A percentile compares a stretch with the other conserved stretches of the same genome.
phyloP scores from a whole-genome alignment of 2,888 invertebrate genomes.

The Helicoverpa assulta region DNA sequence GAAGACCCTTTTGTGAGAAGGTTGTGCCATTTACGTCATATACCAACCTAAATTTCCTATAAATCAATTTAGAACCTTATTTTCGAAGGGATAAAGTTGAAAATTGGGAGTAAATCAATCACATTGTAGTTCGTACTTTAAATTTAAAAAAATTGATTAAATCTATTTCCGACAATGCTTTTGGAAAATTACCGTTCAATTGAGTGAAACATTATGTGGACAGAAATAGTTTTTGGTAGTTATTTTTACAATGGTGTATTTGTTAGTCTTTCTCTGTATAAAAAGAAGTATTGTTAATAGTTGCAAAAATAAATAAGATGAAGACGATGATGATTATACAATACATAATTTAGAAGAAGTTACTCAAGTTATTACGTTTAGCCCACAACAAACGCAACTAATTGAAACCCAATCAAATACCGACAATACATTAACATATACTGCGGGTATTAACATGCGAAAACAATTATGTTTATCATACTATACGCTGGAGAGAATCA shows the following conservation, averaged over 20 bases:
- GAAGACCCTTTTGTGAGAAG: neutral
- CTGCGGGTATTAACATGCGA: neutral
- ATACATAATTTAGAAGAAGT: too few species aligned
- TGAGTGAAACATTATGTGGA: neutral
- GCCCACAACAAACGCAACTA: neutral
- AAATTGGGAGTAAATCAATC: neutral
- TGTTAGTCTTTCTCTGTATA: too few species aligned
- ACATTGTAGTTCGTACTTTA: neutral
- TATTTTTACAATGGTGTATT: too few species aligned
- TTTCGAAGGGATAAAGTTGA: neutral
- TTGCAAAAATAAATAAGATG: too few species aligned
- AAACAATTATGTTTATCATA: conserved; percentile 1
- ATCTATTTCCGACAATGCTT: too few species aligned
- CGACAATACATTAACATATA: neutral
- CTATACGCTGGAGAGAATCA: neutral
- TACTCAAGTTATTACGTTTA: too few species aligned
- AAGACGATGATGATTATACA: too few species aligned
- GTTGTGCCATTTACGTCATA: neutral
- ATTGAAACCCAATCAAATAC: conserved; percentile 2
- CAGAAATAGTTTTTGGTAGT: too few species aligned
- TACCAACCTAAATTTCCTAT: neutral
- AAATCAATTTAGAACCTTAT: neutral
- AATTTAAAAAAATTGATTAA: neutral
- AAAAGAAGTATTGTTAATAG: too few species aligned
- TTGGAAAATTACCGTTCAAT: neutral